Evolutionary conservation across 2,797 vertebrate genomes (phyloP).

Genomic region (Crenichthys baileyi): DNA sequence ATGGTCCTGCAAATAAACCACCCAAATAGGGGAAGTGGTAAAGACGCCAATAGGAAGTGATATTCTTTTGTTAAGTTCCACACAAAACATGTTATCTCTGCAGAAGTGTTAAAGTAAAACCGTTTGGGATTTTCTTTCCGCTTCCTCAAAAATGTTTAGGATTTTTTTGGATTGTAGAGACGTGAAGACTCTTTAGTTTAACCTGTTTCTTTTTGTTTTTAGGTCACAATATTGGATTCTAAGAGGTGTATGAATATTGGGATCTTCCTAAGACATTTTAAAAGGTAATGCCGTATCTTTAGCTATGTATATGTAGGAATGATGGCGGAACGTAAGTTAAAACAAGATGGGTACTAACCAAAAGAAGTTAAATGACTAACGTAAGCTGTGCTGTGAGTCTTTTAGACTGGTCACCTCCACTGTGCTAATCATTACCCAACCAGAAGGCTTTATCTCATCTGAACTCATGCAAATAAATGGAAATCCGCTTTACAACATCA

Average conservation of each 20-base stretch:
- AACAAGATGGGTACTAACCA: background rate
- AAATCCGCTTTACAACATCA: conserved; percentile 36
- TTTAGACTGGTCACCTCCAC: conserved; percentile 1
- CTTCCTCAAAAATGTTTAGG: conserved; percentile 30
- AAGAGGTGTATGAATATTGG: conserved; percentile 87
- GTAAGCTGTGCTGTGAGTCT: background rate
- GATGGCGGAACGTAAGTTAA: background rate
- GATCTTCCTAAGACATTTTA: conserved; percentile 87
- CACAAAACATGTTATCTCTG: background rate
- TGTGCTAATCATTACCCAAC: conserved; percentile 19
- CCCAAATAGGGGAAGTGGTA: conserved; percentile 39
- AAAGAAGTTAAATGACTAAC: background rate
- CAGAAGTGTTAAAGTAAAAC: conserved; percentile 37
- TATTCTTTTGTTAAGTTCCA: conserved; percentile 39
- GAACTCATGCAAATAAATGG: conserved; percentile 54
- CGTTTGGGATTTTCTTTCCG: conserved; percentile 1
- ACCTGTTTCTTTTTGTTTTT: conserved; percentile 2
- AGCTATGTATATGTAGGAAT: background rate
- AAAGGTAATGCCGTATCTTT: conserved; percentile 74
- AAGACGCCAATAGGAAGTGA: conserved; percentile 39
- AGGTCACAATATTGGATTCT: conserved; percentile 84
- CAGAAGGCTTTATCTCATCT: conserved; percentile 35
- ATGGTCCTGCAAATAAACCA: background rate
- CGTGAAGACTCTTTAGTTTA: background rate
- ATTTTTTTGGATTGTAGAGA: background rate